phyloP scores from a whole-genome alignment of 2,113 vertebrate species.

The Solenodon paradoxus region DNA sequence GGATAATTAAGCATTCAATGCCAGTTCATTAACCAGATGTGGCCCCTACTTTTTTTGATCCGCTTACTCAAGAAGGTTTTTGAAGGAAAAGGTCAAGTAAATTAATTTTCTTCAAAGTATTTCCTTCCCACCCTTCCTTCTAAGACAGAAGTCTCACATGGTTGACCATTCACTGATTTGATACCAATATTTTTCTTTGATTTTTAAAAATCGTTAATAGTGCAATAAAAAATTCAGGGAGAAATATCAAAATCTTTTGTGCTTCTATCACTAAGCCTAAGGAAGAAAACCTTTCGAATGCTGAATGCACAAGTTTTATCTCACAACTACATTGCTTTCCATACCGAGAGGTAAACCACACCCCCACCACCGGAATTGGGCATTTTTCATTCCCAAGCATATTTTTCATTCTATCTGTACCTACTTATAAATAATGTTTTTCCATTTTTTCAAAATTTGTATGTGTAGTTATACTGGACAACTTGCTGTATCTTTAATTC shows the following conservation, averaged over 20 bases:
- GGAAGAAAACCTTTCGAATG: not conserved
- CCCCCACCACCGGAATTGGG: not conserved
- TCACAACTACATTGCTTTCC: not conserved
- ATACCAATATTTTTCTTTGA: not conserved
- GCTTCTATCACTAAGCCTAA: not conserved
- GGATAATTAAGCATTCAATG: conserved; percentile 56
- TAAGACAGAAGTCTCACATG: not conserved
- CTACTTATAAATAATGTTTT: not conserved
- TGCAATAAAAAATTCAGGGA: not conserved
- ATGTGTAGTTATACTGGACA: not conserved
- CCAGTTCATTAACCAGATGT: not conserved
- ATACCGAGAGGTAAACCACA: no score
- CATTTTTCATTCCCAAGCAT: not conserved
- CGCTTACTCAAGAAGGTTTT: not conserved
- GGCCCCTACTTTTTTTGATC: not conserved
- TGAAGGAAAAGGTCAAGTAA: conserved; percentile 27
- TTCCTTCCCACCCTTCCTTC: not conserved
- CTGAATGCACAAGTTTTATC: not conserved
- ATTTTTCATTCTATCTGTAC: not conserved
- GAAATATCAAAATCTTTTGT: not conserved
- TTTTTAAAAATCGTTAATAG: not conserved
- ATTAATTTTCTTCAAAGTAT: not conserved
- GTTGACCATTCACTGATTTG: no score
- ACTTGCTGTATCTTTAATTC: not conserved
- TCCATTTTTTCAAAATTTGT: not conserved